phyloP scores from a whole-genome alignment of 1,140 invertebrate genomes.

The Bicyclus anynana region DNA sequence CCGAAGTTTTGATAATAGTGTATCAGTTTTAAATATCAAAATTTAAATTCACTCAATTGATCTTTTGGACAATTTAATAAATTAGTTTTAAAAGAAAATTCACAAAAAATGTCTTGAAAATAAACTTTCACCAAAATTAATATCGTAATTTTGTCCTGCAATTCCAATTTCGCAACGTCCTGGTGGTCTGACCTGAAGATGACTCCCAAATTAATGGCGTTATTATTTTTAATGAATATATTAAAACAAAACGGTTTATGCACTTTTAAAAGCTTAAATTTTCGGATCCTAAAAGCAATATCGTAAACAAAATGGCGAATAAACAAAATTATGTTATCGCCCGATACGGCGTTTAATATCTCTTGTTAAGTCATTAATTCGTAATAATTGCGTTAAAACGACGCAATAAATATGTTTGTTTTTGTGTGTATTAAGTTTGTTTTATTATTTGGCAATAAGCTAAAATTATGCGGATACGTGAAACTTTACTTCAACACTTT shows the following conservation, averaged over 20 bases:
- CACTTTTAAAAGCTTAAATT: constrained; percentile 17
- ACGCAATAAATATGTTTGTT: constrained; percentile 9
- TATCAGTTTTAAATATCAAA: too few species aligned
- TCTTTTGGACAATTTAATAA: too few species aligned
- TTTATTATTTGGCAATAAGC: neutral
- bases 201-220: constrained; percentile 15
- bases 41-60: too few species aligned
- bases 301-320: constrained; percentile 2
- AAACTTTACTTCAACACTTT: neutral
- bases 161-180: constrained; percentile 4
- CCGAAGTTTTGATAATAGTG: too few species aligned
- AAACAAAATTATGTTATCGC: constrained; percentile 21
- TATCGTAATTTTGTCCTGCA: neutral
- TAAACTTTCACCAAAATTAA: constrained; percentile 23
- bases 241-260: constrained; percentile 18
- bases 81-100: neutral
- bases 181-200: constrained; percentile 15
- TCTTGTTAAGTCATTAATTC: constrained; percentile 16
- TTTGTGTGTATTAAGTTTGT: neutral
- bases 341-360: constrained; percentile 8
- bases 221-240: constrained; percentile 29
- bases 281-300: constrained; percentile 9
- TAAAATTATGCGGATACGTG: neutral
- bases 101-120: neutral
- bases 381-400: constrained; percentile 10